Evolutionary conservation across 2,797 vertebrate genomes (phyloP).

Genomic region (Mus spretus): DNA sequence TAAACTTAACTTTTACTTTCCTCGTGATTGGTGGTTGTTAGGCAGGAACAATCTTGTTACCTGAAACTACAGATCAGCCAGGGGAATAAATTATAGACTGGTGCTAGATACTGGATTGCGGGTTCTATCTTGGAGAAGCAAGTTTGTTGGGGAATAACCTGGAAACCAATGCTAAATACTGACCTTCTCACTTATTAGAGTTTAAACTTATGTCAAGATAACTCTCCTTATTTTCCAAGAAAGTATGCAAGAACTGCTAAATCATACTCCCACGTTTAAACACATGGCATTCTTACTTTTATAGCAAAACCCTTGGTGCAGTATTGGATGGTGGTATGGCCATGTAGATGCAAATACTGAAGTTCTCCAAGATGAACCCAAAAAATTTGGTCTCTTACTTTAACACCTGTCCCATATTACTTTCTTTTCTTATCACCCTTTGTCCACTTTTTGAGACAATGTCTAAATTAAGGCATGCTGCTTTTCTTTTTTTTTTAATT

Average conservation of each 20-base stretch:
- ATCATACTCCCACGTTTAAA: neutral
- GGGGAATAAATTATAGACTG: neutral
- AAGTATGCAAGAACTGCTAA: neutral
- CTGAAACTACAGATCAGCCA: accelerated
- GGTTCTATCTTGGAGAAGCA: neutral
- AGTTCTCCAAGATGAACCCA: no score
- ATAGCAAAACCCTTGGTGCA: neutral
- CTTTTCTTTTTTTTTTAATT: no score
- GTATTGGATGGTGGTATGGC: neutral
- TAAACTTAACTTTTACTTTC: neutral
- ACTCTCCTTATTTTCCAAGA: neutral
- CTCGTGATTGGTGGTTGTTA: neutral
- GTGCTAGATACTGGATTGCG: neutral
- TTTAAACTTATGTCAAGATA: neutral
- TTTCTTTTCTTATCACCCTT: neutral
- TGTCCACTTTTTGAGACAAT: neutral
- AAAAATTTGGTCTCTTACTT: neutral
- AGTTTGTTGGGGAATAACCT: neutral
- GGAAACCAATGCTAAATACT: neutral
- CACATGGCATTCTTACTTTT: neutral
- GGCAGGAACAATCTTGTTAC: neutral
- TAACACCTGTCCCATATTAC: neutral
- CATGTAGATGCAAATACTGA: neutral
- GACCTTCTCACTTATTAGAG: neutral
- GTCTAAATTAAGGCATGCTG: neutral